Evolutionary conservation across 2,888 invertebrate species (phyloP).

Genomic region (Aphodius sticticus): DNA sequence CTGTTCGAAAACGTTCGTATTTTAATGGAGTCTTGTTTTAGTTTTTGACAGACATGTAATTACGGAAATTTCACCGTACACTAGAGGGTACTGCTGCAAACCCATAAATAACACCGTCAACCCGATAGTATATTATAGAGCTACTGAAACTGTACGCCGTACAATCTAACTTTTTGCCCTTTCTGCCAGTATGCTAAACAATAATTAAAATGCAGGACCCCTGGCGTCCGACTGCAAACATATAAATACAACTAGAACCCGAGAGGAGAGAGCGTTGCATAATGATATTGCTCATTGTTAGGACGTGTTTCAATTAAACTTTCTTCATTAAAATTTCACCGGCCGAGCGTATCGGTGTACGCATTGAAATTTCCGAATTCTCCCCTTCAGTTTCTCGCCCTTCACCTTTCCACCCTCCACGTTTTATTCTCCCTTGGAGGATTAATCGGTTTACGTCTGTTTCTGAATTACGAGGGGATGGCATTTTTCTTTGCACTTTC

Average conservation of each 20-base stretch:
- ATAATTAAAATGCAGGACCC: constrained; percentile 4
- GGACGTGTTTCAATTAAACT: constrained; percentile 4
- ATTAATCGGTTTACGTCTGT: background rate
- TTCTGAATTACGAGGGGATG: background rate
- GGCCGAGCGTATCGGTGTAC: background rate
- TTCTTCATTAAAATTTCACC: constrained; percentile 4
- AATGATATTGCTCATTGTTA: constrained; percentile 4
- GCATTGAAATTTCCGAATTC: background rate
- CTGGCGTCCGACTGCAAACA: background rate
- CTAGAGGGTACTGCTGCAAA: background rate
- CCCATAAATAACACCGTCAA: background rate
- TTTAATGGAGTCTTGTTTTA: background rate
- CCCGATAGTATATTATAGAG: background rate
- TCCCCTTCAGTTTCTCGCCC: background rate
- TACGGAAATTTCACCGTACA: background rate
- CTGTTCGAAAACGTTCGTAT: background rate
- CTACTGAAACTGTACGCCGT: background rate
- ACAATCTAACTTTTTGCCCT: background rate
- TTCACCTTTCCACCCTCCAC: background rate
- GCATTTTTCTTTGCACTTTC: background rate
- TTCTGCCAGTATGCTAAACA: background rate
- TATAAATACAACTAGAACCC: background rate
- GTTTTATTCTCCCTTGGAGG: background rate
- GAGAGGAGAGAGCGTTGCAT: background rate
- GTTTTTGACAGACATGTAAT: background rate